phyloP scores from a whole-genome alignment of 2,888 invertebrate genomes.

The Xylota sylvarum region DNA sequence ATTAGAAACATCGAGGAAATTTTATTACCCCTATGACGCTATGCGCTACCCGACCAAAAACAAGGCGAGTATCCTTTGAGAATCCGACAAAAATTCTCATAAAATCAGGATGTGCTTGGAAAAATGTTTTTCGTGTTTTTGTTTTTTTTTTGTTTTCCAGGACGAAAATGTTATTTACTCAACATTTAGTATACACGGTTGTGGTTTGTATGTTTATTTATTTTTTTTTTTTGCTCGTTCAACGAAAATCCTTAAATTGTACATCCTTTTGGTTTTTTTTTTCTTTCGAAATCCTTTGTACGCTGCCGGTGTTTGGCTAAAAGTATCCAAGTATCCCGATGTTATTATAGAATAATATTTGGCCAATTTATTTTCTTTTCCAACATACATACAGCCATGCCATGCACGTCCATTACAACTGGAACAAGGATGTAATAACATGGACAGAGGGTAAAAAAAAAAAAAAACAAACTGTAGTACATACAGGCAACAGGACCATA shows the following conservation, averaged over 20 bases:
- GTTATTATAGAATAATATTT: slow-evolving; percentile 72
- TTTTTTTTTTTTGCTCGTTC: slow-evolving; percentile 22
- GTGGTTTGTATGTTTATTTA: slow-evolving; percentile 9
- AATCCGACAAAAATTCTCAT: slow-evolving; percentile 12
- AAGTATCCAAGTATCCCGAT: slow-evolving; percentile 42
- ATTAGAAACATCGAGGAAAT: slow-evolving; percentile 52
- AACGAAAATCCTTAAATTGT: slow-evolving; percentile 28
- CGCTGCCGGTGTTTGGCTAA: slow-evolving; percentile 50
- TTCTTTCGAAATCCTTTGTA: slow-evolving; percentile 8
- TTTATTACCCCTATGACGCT: slow-evolving; percentile 41
- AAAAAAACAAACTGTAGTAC: not conserved
- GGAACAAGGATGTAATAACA: slow-evolving; percentile 51
- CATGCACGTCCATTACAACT: slow-evolving; percentile 42
- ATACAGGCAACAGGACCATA: slow-evolving; percentile 23
- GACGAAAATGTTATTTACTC: slow-evolving; percentile 56
- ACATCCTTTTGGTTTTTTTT: not conserved
- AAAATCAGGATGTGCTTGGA: slow-evolving; percentile 54
- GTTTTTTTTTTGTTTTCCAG: not conserved
- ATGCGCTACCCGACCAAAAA: not conserved
- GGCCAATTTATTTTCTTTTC: slow-evolving; percentile 64
- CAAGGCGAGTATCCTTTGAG: slow-evolving; percentile 26
- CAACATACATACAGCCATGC: slow-evolving; percentile 18
- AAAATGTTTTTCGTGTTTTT: slow-evolving; percentile 8
- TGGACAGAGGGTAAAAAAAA: slow-evolving; percentile 4
- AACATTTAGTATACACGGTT: slow-evolving; percentile 62